phyloP scores from a whole-genome alignment of 1,140 invertebrate species.

The Drosophila nigrodunni region DNA sequence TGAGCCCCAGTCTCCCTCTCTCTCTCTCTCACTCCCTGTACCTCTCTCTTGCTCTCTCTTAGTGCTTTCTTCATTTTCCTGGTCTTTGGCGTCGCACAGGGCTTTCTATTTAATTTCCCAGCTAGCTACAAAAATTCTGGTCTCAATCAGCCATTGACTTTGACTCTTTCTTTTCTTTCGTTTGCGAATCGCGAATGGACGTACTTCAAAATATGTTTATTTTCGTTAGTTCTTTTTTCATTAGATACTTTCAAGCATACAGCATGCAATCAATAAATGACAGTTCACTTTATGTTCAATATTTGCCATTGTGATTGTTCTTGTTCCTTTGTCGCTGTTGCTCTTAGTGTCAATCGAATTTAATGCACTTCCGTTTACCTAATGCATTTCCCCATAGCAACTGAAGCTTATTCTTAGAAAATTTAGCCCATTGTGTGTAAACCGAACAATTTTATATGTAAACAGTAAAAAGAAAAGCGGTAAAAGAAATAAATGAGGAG shows the following conservation, averaged over 20 bases:
- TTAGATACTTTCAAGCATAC: conserved; percentile 34
- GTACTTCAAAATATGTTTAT: background rate
- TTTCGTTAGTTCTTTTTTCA: conserved; percentile 6
- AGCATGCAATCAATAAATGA: conserved; percentile 55
- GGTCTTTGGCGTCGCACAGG: conserved; percentile 42
- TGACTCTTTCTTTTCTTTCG: conserved; percentile 28
- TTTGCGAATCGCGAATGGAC: background rate
- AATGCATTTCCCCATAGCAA: conserved; percentile 16
- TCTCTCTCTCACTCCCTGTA: background rate
- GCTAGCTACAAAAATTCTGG: conserved; percentile 63
- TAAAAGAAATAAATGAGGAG: no score
- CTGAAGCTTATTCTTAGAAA: background rate
- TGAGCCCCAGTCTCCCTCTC: conserved; percentile 44
- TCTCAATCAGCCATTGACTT: conserved; percentile 55
- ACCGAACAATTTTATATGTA: no score
- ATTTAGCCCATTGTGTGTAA: background rate
- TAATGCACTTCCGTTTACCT: conserved; percentile 45
- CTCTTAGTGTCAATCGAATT: conserved; percentile 27
- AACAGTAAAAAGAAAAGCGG: no score
- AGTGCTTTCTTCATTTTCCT: conserved; percentile 10
- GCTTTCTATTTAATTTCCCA: conserved; percentile 80
- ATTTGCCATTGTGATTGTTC: conserved; percentile 39
- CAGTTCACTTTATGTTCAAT: conserved; percentile 21
- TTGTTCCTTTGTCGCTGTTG: background rate
- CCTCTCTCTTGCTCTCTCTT: conserved; percentile 10